Percentiles rank a stretch among this genome's conserved stretches.
phyloP scores from a whole-genome alignment of 2,888 invertebrate species.

The Smittia sp. region DNA sequence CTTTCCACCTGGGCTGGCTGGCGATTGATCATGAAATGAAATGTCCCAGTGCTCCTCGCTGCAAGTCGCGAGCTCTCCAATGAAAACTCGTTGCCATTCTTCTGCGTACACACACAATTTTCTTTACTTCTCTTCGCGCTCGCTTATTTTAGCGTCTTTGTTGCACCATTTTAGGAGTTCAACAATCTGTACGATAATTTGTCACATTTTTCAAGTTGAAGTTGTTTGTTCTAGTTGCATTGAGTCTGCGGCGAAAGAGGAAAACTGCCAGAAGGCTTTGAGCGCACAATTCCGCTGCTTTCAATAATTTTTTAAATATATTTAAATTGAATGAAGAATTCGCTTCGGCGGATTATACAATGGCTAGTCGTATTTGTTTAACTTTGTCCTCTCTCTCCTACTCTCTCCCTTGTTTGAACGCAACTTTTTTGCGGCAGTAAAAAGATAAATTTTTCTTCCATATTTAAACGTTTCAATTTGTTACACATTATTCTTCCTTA shows the following conservation, averaged over 20 bases:
- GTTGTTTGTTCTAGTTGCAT: slow-evolving; percentile 6
- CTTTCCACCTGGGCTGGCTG: background rate
- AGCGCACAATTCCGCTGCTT: background rate
- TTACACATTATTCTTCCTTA: slow-evolving; percentile 40
- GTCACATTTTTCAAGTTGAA: slow-evolving; percentile 31
- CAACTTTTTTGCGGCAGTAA: slow-evolving; percentile 7
- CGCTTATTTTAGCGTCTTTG: slow-evolving; percentile 13
- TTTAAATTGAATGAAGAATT: slow-evolving; percentile 40
- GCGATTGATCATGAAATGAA: slow-evolving; percentile 21
- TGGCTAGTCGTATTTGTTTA: slow-evolving; percentile 22
- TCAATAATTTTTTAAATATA: slow-evolving; percentile 1
- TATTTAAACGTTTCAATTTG: slow-evolving; percentile 39
- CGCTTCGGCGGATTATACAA: slow-evolving; percentile 30
- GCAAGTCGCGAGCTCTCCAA: background rate
- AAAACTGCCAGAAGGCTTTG: background rate
- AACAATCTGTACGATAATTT: slow-evolving; percentile 39
- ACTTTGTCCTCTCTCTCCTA: background rate
- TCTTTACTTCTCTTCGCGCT: background rate
- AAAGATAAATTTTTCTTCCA: slow-evolving; percentile 27
- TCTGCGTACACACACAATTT: background rate
- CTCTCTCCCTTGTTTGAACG: background rate
- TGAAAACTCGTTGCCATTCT: background rate
- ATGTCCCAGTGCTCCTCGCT: background rate
- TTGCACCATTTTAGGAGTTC: slow-evolving; percentile 39
- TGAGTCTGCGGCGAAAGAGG: background rate